Percentiles rank a stretch among this genome's conserved stretches.
Evolutionary conservation across 2,888 invertebrate genomes (phyloP).

Genomic region (Acanthosepion pharaonis): DNA sequence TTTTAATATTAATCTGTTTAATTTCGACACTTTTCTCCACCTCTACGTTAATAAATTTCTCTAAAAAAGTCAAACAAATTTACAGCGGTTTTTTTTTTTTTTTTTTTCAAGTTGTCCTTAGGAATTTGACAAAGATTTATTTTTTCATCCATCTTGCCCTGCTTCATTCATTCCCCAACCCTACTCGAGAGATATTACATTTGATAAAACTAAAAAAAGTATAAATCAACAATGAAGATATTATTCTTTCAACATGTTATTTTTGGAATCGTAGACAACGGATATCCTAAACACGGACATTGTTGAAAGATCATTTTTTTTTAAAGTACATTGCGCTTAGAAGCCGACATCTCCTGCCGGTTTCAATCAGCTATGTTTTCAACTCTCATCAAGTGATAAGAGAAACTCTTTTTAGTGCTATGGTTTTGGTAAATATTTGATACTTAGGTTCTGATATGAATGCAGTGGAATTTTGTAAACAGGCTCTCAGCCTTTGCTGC

Average conservation of each 20-base stretch:
- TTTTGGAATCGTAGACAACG: not conserved
- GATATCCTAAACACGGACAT: not conserved
- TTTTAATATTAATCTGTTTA: no score
- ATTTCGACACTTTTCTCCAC: no score
- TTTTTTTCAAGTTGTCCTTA: no score
- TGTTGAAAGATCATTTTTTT: not conserved
- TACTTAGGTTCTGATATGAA: not conserved
- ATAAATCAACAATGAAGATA: not conserved
- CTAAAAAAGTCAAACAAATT: no score
- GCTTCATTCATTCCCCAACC: no score
- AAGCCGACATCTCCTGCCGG: not conserved
- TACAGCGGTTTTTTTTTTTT: no score
- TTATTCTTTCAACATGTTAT: constrained; percentile 20
- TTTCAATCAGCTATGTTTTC: not conserved
- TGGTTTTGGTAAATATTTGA: not conserved
- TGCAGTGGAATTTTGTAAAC: not conserved
- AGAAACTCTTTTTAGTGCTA: not conserved
- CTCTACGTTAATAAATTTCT: no score
- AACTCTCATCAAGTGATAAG: not conserved
- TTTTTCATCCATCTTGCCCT: no score
- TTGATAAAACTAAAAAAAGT: not conserved
- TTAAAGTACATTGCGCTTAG: not conserved
- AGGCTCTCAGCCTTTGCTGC: not conserved
- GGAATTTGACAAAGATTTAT: no score
- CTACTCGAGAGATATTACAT: not conserved